Percentiles rank a stretch among this genome's conserved stretches.
These are phyloP conservation scores for Patella pellucida DNA, from an alignment of 2,888 invertebrate genomes.

Conservation along the genomic window DNA sequence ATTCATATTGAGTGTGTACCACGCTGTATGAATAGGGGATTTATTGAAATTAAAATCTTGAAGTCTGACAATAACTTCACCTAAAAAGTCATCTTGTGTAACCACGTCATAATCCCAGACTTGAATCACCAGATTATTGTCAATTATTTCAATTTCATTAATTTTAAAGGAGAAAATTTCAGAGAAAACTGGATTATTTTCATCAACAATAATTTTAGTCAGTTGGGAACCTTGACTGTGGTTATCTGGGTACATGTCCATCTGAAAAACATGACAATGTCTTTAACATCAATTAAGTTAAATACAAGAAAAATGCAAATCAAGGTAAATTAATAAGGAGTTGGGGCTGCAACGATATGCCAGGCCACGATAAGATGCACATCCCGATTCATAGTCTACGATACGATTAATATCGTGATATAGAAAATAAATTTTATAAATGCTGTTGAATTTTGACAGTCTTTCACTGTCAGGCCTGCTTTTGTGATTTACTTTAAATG, in stretches of 20 bases:
- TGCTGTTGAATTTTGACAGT: too few relatives aligned
- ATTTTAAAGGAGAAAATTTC: slow-evolving; percentile 65
- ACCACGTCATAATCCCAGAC: slow-evolving; percentile 61
- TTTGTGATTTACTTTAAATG: too few relatives aligned
- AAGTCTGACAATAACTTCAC: slow-evolving; percentile 58
- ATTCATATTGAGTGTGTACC: slow-evolving; percentile 62
- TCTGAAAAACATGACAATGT: slow-evolving; percentile 35
- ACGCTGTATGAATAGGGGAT: slow-evolving; percentile 55
- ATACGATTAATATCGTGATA: too few relatives aligned
- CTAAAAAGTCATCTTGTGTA: slow-evolving; percentile 61
- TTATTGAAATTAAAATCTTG: slow-evolving; percentile 51
- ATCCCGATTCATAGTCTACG: too few relatives aligned
- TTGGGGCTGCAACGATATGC: too few relatives aligned
- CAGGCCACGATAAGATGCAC: too few relatives aligned
- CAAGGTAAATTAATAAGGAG: too few relatives aligned
- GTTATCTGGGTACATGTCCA: slow-evolving; percentile 53
- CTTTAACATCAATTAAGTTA: too few relatives aligned
- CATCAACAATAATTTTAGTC: slow-evolving; percentile 49
- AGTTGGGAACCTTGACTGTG: slow-evolving; percentile 45
- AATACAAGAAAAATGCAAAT: too few relatives aligned
- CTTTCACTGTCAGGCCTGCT: too few relatives aligned
- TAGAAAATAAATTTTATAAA: too few relatives aligned
- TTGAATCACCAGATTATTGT: slow-evolving; percentile 52
- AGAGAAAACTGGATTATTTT: slow-evolving; percentile 58
- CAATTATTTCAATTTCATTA: slow-evolving; percentile 44